Percentiles rank a stretch among this genome's conserved stretches.
These are phyloP conservation scores for Myripristis murdjan DNA, from an alignment of 2,797 vertebrate species.

Conservation along the genomic window DNA sequence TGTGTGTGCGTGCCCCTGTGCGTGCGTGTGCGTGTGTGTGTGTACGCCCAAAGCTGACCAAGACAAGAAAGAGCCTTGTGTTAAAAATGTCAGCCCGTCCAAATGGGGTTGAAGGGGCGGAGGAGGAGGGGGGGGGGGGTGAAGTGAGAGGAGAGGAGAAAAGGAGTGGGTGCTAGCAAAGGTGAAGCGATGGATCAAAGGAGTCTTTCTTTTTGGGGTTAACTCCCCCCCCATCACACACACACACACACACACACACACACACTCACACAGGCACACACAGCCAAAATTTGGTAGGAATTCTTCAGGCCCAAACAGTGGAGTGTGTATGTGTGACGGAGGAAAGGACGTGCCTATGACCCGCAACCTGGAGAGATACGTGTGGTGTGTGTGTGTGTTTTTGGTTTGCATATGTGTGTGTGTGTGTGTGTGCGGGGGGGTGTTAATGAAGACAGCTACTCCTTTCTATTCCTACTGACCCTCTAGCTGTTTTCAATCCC, in stretches of 20 bases:
- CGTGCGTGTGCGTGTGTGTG: conserved; percentile 28
- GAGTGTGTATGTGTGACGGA: conserved; percentile 20
- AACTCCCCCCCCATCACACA: no score
- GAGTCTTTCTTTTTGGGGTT: conserved; percentile 80
- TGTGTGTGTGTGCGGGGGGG: neutral
- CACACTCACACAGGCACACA: conserved; percentile 30
- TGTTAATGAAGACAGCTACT: conserved; percentile 43
- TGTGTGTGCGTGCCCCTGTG: no score
- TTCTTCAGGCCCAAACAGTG: conserved; percentile 37
- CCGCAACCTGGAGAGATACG: conserved; percentile 73
- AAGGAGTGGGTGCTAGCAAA: conserved; percentile 64
- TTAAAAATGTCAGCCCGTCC: conserved; percentile 85
- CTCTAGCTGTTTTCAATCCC: conserved; percentile 34
- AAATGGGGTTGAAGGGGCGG: conserved; percentile 70
- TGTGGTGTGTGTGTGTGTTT: no score
- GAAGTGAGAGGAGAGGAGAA: conserved; percentile 9
- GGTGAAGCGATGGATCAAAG: conserved; percentile 83
- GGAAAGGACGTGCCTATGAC: conserved; percentile 79
- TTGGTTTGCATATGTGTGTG: conserved; percentile 8
- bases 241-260: conserved; percentile 32
- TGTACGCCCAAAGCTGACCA: conserved; percentile 82
- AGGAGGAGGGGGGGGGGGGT: conserved; percentile 45
- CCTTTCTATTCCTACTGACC: conserved; percentile 30
- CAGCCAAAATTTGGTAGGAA: neutral
- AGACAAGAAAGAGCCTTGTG: conserved; percentile 91